Conservation (phyloP, 2,797 vertebrate species). For the Sebastiscus albofasciatus region DNA sequence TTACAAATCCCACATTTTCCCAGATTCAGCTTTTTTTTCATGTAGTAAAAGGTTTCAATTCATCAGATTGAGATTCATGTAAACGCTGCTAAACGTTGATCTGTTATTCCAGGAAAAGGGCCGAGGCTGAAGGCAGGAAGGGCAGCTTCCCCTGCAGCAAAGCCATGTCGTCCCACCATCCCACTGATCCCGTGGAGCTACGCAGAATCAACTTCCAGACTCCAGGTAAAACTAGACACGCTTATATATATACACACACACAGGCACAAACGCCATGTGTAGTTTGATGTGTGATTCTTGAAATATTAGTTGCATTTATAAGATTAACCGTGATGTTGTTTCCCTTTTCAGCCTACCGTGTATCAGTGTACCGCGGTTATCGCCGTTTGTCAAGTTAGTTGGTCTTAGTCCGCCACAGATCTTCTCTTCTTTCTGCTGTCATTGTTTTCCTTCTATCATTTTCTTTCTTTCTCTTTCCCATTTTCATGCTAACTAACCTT, state of each 20-base stretch:
- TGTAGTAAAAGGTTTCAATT: background rate
- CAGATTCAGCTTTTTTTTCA: background rate
- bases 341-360: slow-evolving; percentile 92
- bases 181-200: slow-evolving; percentile 97
- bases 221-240: slow-evolving; percentile 86
- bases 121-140: slow-evolving; percentile 96
- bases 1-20: slow-evolving; percentile 8
- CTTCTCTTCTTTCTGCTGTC: slow-evolving; percentile 79
- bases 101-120: slow-evolving; percentile 88
- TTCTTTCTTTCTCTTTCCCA: slow-evolving; percentile 46
- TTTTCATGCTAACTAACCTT: slow-evolving; percentile 70
- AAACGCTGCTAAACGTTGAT: background rate
- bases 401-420: slow-evolving; percentile 74
- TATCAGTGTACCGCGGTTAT: slow-evolving; percentile 94
- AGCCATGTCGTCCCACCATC: slow-evolving; percentile 96
- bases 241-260: background rate
- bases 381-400: slow-evolving; percentile 95
- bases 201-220: slow-evolving; percentile 99
- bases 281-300: background rate
- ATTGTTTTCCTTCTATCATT: slow-evolving; percentile 67
- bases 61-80: background rate
- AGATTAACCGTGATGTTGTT: slow-evolving; percentile 73
- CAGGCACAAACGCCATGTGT: background rate
- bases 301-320: slow-evolving; percentile 24
- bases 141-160: slow-evolving; percentile 97